Evolutionary conservation across 2,113 vertebrate species (phyloP), one percentile per base, ranked within the genome.

Genomic region (Andinoacara biseriatus): DNA sequence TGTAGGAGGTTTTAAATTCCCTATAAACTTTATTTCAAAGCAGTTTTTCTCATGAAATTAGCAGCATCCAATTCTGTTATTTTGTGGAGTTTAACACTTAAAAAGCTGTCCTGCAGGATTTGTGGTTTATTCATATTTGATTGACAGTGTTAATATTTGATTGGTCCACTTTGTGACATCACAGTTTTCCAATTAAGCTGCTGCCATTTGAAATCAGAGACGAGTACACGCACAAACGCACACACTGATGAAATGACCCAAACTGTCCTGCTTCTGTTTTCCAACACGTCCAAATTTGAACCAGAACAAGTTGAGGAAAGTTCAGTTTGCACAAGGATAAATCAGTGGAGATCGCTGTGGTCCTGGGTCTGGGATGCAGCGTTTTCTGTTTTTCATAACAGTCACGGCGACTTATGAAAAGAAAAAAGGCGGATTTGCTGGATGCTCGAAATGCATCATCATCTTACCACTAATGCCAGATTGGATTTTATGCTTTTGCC

Each of bases 391-490:
- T 38, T 38, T 38, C 35, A 38, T 10, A 6, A 38, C 35, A 38
- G 35, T 38, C 35, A 38, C 7, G 61, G 74, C 81, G 80, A 81
- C 67, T 74, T 83, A 5, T 74, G 81, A 85, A 61, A 78, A 77
- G 31, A 74, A 46, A 81, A 9, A 38, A 81, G 74, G 46, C 18
- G 14, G 58, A 59, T 82, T 78, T 74, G 72, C 38, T 75, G 69
- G 77, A 78, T 78, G 4, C 33, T 38, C 63, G 74, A 86, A 74
- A 74, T 56, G 85, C 85, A 82, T 63, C 65, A 82, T 87, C 69
- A 40, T 67, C 75, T 61, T 67, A 84, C 82, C 88, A 80, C 88
- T 84, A 80, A 90, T 80, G 69, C 63, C 80, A 85, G 80, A 83
- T 10, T 79, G 58, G 80, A 83, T 58, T 82, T 13, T 79, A 61